Evolutionary conservation across 2,888 invertebrate genomes (phyloP), one percentile per base, ranked within the genome.

Genomic region (Chloroclysta siterata): DNA sequence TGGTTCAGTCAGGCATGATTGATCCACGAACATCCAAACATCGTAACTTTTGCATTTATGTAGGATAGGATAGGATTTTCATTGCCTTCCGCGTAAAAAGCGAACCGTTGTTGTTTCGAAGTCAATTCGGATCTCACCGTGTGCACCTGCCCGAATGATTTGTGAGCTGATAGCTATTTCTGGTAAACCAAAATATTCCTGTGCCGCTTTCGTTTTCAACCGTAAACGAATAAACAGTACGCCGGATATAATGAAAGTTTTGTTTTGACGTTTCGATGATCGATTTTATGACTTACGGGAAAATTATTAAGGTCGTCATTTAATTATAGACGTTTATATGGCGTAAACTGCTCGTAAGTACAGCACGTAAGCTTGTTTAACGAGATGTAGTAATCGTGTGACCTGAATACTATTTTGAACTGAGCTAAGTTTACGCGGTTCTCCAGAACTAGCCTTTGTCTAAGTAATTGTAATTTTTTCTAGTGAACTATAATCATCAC

Each of bases 161-260:
- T 84, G 85, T 86, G 81, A 79, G 76, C 74, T 80, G 88, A 89
- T 88, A 90, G 87, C 89, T 90, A 90, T 93, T 92, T 87, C 75
- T 76, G 84, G 84, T 82, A 81, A 85, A 82, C 81, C 76, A 87
- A 61, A 90, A 89, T 88, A 88, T 84, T 81, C 81, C 80, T 73
- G 80, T 70, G 74, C 82, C 80, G 84, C 85, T 90, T 91, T 90
- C 86, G 80, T 86, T 91, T 90, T 88, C 82, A 77, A 71, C 78
- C 76, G 78, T 76, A 80, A 83, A 87, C 80, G 84, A 67, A 89
- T 84, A 88, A 88, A 90, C 85, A 87, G 80, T 77, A 80, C 74
- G 70, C 81, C 82, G 85, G 85, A 87, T 86, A 85, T 85, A 82
- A 73, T 76, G 80, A 81, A 79, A 77, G 81, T 81, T 83, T 77